These are phyloP conservation scores for Huso huso DNA, from an alignment of 2,797 vertebrate genomes.

Conservation along the genomic window DNA sequence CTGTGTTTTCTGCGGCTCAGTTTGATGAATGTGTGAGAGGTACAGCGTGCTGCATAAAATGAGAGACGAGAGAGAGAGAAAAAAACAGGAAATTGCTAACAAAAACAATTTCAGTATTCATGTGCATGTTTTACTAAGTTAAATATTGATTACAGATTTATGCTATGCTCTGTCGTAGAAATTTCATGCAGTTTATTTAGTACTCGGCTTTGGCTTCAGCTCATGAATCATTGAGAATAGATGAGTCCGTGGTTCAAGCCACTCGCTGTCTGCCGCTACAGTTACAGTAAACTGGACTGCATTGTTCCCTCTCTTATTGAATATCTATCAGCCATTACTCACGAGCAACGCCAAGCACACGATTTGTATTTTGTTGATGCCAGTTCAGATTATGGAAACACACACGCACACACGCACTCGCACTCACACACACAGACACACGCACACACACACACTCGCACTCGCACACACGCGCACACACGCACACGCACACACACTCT, in stretches of 20 bases:
- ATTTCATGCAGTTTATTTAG: constrained; percentile 6
- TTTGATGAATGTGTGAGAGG: constrained; percentile 42
- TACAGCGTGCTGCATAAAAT: constrained; percentile 22
- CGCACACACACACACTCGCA: no score
- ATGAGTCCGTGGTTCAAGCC: no score
- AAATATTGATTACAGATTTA: constrained; percentile 11
- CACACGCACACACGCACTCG: background rate
- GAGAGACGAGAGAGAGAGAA: background rate
- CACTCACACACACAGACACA: background rate
- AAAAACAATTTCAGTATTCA: constrained; percentile 10
- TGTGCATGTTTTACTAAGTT: constrained; percentile 1
- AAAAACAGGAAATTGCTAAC: background rate
- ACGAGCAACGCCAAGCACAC: no score
- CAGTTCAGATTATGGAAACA: background rate
- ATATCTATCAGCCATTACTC: no score
- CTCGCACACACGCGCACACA: no score
- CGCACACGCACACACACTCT: no score
- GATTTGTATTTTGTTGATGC: no score
- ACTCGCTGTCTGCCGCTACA: no score
- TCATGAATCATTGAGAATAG: background rate
- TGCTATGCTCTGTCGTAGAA: background rate
- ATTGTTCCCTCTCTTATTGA: no score
- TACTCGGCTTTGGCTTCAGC: background rate
- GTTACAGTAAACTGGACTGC: no score
- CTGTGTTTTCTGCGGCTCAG: constrained; percentile 35